Evolutionary conservation across 2,113 vertebrate species (phyloP).

Genomic region (Marcusenius ussheri): DNA sequence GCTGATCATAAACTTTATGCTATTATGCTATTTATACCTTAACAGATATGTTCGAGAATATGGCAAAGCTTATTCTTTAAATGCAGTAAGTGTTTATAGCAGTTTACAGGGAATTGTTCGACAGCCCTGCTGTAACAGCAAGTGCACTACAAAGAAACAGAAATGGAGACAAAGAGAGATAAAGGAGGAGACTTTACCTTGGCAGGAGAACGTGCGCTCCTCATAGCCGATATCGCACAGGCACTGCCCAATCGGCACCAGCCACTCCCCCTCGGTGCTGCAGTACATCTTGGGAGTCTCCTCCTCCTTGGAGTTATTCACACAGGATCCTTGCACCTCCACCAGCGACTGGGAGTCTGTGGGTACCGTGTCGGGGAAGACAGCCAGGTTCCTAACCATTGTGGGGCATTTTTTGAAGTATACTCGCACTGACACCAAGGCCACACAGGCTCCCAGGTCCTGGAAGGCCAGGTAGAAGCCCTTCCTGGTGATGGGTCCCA

Average conservation of each 20-base stretch:
- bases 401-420: slow-evolving; percentile 96
- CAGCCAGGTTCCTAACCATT: slow-evolving; percentile 87
- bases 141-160: background rate
- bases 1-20: background rate
- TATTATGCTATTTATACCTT: background rate
- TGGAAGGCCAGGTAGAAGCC: slow-evolving; percentile 98
- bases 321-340: slow-evolving; percentile 95
- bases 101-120: background rate
- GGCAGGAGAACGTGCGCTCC: slow-evolving; percentile 78
- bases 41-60: background rate
- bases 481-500: slow-evolving; percentile 80
- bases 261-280: slow-evolving; percentile 94
- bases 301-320: slow-evolving; percentile 92
- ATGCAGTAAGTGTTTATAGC: background rate
- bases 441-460: slow-evolving; percentile 94
- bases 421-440: slow-evolving; percentile 88
- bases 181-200: slow-evolving; percentile 68
- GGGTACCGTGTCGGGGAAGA: slow-evolving; percentile 91
- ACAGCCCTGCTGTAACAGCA: background rate
- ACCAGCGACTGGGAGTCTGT: slow-evolving; percentile 92
- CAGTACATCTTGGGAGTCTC: slow-evolving; percentile 99
- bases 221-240: slow-evolving; percentile 85
- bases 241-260: slow-evolving; percentile 97
- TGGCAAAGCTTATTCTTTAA: background rate
- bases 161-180: background rate